Percentiles rank a stretch among this genome's conserved stretches.
Evolutionary conservation across 2,113 vertebrate genomes (phyloP).

Genomic region (Felis chaus): DNA sequence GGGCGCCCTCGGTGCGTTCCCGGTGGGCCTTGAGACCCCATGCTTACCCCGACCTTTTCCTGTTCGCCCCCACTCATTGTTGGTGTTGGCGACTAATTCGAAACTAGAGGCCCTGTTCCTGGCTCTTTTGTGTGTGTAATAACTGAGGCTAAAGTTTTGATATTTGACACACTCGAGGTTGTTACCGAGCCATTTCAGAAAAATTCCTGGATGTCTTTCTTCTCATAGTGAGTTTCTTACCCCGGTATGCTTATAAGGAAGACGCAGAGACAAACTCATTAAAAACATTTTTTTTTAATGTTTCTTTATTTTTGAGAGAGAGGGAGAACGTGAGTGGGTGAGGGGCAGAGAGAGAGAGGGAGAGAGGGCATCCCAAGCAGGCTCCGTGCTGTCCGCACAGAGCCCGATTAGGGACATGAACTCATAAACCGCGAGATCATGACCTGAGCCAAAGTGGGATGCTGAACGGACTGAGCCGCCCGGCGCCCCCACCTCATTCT

Average conservation of each 20-base stretch:
- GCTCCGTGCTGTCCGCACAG: too few relatives aligned
- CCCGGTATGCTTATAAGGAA: neutral
- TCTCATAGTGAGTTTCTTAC: neutral
- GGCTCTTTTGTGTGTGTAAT: neutral
- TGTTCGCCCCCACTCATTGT: fast-evolving
- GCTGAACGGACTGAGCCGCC: too few relatives aligned
- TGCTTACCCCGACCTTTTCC: neutral
- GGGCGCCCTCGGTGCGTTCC: neutral
- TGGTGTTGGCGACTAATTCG: neutral
- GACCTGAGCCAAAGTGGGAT: too few relatives aligned
- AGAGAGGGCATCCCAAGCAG: too few relatives aligned
- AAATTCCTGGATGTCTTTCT: neutral
- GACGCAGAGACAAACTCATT: neutral
- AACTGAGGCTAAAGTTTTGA: neutral
- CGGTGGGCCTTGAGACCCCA: neutral
- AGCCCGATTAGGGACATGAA: too few relatives aligned
- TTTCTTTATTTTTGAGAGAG: too few relatives aligned
- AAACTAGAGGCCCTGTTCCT: neutral
- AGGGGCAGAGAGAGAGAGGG: too few relatives aligned
- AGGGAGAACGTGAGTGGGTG: too few relatives aligned
- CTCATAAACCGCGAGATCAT: too few relatives aligned
- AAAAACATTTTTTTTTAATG: too few relatives aligned
- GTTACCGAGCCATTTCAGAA: neutral
- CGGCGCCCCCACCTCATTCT: neutral
- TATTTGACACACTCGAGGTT: neutral